Percentiles rank a stretch among this genome's conserved stretches.
These are phyloP conservation scores for Cavia aperea DNA, from an alignment of 2,113 vertebrate genomes.

Conservation along the genomic window DNA sequence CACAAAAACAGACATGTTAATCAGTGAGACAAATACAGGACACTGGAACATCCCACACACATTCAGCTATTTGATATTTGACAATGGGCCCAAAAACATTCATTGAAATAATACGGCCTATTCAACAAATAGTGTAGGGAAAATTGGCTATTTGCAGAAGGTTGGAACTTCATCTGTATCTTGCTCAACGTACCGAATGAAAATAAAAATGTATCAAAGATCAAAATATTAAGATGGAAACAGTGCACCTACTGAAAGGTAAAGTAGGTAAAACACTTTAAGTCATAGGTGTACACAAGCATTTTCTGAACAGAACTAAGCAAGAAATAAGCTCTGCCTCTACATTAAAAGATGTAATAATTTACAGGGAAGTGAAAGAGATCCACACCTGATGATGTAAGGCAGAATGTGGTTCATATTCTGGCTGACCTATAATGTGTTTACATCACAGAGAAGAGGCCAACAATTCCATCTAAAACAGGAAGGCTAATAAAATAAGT, in stretches of 20 bases:
- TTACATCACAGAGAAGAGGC: not conserved
- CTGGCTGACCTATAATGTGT: not conserved
- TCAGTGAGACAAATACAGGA: not conserved
- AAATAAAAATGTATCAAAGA: not conserved
- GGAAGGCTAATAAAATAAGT: not conserved
- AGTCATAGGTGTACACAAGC: not conserved
- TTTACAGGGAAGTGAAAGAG: not conserved
- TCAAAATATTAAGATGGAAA: not conserved
- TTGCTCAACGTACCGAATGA: not conserved
- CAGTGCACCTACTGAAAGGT: not conserved
- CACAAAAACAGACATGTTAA: not conserved
- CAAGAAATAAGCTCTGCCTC: not conserved
- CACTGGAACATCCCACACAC: not conserved
- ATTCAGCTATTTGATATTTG: not conserved
- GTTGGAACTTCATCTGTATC: not conserved
- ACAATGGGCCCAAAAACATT: not conserved
- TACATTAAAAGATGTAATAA: not conserved
- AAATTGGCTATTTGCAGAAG: not conserved
- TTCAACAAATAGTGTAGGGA: not conserved
- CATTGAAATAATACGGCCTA: not conserved
- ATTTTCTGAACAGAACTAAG: not conserved
- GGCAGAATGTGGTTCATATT: rapidly evolving
- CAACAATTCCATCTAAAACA: not conserved
- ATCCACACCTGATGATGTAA: rapidly evolving
- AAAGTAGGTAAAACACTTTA: not conserved